Evolutionary conservation across 2,797 vertebrate species (phyloP).

Genomic region (Chelonia mydas): DNA sequence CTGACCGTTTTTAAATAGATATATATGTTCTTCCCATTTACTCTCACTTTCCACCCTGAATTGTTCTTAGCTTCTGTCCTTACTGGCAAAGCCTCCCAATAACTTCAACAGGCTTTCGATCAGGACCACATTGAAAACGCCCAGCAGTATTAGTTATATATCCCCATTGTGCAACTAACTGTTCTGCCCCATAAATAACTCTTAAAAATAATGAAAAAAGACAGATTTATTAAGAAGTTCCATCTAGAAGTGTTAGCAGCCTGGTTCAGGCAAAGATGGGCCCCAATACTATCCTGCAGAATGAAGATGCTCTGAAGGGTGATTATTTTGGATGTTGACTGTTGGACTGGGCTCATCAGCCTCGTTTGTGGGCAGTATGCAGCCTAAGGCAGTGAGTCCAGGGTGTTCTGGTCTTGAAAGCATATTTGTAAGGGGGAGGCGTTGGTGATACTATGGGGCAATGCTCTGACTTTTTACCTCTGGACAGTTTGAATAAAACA

Average conservation of each 20-base stretch:
- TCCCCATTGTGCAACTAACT: neutral
- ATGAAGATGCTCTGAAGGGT: slow-evolving; percentile 78
- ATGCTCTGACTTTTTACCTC: neutral
- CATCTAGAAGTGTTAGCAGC: slow-evolving; percentile 89
- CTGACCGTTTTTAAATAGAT: slow-evolving; percentile 1
- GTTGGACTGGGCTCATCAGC: slow-evolving; percentile 87
- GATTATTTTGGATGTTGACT: slow-evolving; percentile 86
- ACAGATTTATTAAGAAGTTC: slow-evolving; percentile 79
- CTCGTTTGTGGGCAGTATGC: slow-evolving; percentile 86
- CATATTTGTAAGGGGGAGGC: neutral
- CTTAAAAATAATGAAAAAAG: neutral
- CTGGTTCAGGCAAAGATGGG: slow-evolving; percentile 84
- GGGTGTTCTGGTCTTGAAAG: neutral
- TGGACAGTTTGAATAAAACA: neutral
- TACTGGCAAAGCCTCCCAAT: neutral
- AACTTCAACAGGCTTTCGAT: neutral
- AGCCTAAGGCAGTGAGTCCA: slow-evolving; percentile 79
- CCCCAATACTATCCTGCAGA: slow-evolving; percentile 81
- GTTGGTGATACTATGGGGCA: neutral
- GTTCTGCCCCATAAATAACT: neutral
- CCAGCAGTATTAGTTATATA: neutral
- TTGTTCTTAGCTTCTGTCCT: neutral
- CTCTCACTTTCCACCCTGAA: neutral
- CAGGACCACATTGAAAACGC: neutral
- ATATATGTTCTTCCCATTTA: neutral